A percentile compares a stretch with the other conserved stretches of the same genome.
These are phyloP conservation scores for Xiphias gladius DNA, from an alignment of 2,113 vertebrate species.

Conservation along the genomic window DNA sequence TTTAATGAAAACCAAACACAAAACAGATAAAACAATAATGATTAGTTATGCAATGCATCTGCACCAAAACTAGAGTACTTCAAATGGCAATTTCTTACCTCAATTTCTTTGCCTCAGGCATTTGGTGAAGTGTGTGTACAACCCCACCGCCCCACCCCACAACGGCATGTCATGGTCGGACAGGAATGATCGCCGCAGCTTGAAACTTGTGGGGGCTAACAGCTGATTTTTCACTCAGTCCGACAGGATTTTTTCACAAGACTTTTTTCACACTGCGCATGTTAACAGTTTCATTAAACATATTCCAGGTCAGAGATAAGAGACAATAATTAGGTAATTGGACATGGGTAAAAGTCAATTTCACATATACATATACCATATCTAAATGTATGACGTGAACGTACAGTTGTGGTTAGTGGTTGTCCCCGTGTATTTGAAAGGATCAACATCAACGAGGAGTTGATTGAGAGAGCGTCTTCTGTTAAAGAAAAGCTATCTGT, in stretches of 20 bases:
- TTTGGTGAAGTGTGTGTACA: constrained; percentile 37
- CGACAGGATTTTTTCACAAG: constrained; percentile 21
- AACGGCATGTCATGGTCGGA: not conserved
- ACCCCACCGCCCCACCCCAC: not conserved
- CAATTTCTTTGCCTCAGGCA: constrained; percentile 4
- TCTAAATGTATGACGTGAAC: constrained; percentile 1
- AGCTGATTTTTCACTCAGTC: constrained; percentile 14
- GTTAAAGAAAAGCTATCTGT: constrained; percentile 51
- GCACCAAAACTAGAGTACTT: not conserved
- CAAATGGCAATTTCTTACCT: not conserved
- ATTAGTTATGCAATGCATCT: constrained; percentile 9
- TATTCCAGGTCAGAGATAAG: not conserved
- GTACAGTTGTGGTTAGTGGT: not conserved
- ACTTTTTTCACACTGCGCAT: constrained; percentile 2
- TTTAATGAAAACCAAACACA: not conserved
- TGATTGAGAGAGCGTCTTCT: constrained; percentile 37
- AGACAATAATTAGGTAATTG: not conserved
- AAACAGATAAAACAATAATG: not conserved
- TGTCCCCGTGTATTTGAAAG: not conserved
- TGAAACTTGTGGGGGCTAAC: constrained; percentile 25
- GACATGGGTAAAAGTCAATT: constrained; percentile 19
- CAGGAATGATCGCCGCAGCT: constrained; percentile 17
- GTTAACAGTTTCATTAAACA: constrained; percentile 47
- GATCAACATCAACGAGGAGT: constrained; percentile 31
- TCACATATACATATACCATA: not conserved